These are phyloP conservation scores for Pandemis heparana DNA, from an alignment of 2,888 invertebrate genomes.

Conservation along the genomic window DNA sequence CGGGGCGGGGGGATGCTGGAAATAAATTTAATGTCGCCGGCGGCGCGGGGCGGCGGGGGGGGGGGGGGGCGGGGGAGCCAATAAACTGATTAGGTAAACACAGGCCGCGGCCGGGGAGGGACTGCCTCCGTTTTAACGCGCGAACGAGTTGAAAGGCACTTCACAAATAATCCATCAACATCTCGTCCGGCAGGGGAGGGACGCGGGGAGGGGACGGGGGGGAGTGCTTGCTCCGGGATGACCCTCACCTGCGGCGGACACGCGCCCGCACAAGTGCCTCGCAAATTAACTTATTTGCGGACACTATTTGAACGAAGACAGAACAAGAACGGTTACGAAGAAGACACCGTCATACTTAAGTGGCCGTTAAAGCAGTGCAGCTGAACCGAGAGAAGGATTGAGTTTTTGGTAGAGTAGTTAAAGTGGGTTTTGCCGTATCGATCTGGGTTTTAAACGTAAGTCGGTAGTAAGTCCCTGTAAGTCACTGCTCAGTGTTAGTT, in stretches of 20 bases:
- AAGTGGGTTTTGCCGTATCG: too few relatives aligned
- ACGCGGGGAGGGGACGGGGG: conserved; percentile 55
- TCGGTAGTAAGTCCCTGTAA: too few relatives aligned
- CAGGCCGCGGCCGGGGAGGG: conserved; percentile 49
- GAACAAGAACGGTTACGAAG: neutral
- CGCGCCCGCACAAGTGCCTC: conserved; percentile 27
- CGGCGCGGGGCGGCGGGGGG: conserved; percentile 34
- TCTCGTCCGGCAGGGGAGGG: conserved; percentile 62
- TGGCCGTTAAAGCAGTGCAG: neutral
- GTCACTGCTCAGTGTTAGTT: too few relatives aligned
- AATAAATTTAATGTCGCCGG: conserved; percentile 61
- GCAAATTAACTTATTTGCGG: conserved; percentile 38
- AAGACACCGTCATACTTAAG: neutral
- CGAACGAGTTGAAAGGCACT: conserved; percentile 84
- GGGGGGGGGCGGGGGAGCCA: conserved; percentile 59
- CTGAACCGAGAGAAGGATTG: neutral
- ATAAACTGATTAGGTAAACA: conserved; percentile 84
- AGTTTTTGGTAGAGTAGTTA: neutral
- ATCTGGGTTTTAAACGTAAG: too few relatives aligned
- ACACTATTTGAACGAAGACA: conserved; percentile 6
- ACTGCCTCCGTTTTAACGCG: conserved; percentile 85
- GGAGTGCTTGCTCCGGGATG: conserved; percentile 81
- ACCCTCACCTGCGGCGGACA: conserved; percentile 50
- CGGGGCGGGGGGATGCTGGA: conserved; percentile 61
- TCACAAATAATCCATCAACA: conserved; percentile 84